Base-by-base conservation (phyloP, 1,140 invertebrate species). In the Babylonia areolata region DNA sequence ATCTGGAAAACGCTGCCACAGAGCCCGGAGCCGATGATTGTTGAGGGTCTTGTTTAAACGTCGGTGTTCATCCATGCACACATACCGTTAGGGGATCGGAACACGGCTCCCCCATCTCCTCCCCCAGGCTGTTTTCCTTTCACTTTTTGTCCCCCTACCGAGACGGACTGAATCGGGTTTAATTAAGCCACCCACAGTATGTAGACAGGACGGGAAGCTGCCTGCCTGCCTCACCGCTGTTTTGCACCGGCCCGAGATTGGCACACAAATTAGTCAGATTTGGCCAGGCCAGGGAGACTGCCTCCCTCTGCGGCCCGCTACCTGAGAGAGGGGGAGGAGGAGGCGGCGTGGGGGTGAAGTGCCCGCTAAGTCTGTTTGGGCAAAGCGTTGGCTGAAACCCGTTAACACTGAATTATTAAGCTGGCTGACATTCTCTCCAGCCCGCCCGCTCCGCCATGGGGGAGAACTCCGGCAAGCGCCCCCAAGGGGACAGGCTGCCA, bases 371-470 rank as follows among this genome's bases (percentile, higher is more conserved):
- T 39, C 81, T 58, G 64, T 82, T 64, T 82, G 81, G 81, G 81
- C 35, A 82, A 82, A 58, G 33, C 35, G 35, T 51, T 39, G 54
- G 31, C 54, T 69, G 37, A 69, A 82, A 82, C 54, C 81, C 81
- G 81, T 82, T 82, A 82, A 82, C 64, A 39, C 81, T 82, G 81
- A 82, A 82, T 82, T 82, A 82, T 82, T 82, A 64, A 82, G 81
- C 54, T 33, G 31, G 81, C 54, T 82, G 81, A 82, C 81, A 82
- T 82, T 82, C 58, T 82, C 81, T 64, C 58, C 58, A 64, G 58
- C 58, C 5, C 58, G 58, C 5, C 58, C 20, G 58, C 20, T 64
- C 58, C 58, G 58, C 58, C 58, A 64, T 12, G 5, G 58, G 58
- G 5, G 58, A 23, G 58, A 64, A 23, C 28, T 64, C 28, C 20